phyloP scores from a whole-genome alignment of 2,888 invertebrate species.

The Onchidella celtica region DNA sequence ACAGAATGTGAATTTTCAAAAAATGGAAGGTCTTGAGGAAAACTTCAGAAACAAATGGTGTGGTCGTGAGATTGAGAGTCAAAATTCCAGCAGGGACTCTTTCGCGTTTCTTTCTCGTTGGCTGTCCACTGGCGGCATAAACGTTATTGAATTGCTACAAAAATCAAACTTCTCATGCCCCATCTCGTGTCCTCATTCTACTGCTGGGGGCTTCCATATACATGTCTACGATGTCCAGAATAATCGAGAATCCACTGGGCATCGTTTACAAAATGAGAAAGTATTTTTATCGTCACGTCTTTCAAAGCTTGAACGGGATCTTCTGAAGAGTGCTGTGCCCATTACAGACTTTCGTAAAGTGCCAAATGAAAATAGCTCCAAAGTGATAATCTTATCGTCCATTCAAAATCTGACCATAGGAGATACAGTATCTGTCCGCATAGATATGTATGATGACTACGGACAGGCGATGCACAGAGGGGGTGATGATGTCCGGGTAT shows the following conservation, averaged over 20 bases:
- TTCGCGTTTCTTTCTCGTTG: not conserved
- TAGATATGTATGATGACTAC: not conserved
- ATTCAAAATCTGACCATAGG: not conserved
- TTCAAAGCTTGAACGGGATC: not conserved
- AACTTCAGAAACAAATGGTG: too few relatives aligned
- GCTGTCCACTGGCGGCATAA: conserved; percentile 3
- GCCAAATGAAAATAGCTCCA: not conserved
- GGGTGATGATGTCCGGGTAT: conserved; percentile 18
- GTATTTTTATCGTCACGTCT: too few relatives aligned
- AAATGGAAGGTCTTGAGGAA: too few relatives aligned
- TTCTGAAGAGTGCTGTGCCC: not conserved
- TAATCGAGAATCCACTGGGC: too few relatives aligned
- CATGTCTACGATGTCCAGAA: too few relatives aligned
- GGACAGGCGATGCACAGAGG: not conserved
- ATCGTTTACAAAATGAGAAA: too few relatives aligned
- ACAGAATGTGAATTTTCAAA: too few relatives aligned
- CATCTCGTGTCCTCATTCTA: not conserved
- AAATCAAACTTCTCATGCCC: not conserved
- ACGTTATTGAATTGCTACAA: not conserved
- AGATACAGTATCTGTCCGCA: not conserved
- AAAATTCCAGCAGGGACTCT: not conserved
- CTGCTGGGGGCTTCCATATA: too few relatives aligned
- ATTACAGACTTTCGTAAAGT: not conserved
- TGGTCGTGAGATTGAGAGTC: not conserved
- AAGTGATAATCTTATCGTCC: not conserved